Evolutionary conservation across 2,797 vertebrate species (phyloP), one percentile per base, ranked within the genome.

Genomic region (Sphenodon punctatus): DNA sequence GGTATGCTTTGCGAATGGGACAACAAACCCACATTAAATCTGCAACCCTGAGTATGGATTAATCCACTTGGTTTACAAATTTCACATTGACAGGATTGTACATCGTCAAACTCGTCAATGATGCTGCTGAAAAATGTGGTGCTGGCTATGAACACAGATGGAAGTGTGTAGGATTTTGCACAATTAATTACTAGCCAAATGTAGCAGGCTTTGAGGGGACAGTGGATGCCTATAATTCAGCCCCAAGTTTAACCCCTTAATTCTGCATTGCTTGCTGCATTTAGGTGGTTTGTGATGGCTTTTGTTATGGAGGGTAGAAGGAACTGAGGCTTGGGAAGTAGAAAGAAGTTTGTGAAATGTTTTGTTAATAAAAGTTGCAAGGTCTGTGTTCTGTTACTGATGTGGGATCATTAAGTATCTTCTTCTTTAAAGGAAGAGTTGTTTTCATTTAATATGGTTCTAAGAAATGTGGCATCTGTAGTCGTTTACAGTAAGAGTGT

Each of bases 361-460:
- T 63, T 70, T 0, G 7, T 19, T 36, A 34, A 23, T 58, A 55
- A 22, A 58, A 58, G 32, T 58, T 22, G 11, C 55, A 32, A 14
- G 53, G 67, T 67, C 43, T 45, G 36, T 85, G 32, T 17, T 80
- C 80, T 83, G 81, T 63, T 45, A 76, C 74, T 86, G 25, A 48
- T 84, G 53, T 1, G 1, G 9, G 36, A 39, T 34, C 56, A 36
- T 23, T 38, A 39, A 67, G 7, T 8, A 80, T 74, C 71, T 87
- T 3, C 65, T 86, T 67, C 71, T 36, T 4, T 53, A 66, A 66
- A 71, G 43, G 10, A 36, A 32, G 51, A 71, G 58, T n/a, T 66
- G 10, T 14, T 36, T 32, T 19, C 12, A 17, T 56, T 34, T 32
- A 30, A 32, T 79, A 77, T 34, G 16, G 19, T 34, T 63, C 32